These are phyloP conservation scores for Azemiops feae DNA, from an alignment of 2,113 vertebrate species.

Conservation along the genomic window DNA sequence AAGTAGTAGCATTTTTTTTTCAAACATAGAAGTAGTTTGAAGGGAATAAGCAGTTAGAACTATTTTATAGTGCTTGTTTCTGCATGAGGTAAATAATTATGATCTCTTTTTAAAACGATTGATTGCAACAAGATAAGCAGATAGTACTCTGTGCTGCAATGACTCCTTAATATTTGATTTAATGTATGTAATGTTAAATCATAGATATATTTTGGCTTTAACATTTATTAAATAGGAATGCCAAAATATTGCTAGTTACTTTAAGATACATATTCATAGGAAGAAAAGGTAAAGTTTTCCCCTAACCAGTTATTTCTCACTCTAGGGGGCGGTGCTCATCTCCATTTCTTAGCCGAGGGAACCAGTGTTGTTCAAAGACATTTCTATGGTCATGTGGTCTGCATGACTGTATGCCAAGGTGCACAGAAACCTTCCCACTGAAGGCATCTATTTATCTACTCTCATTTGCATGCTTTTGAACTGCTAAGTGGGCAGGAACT, in stretches of 20 bases:
- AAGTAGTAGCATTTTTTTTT: slow-evolving; percentile 3
- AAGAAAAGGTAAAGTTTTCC: too few species aligned
- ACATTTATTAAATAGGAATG: not conserved
- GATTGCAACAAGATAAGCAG: not conserved
- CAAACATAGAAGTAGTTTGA: not conserved
- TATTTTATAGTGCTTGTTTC: not conserved
- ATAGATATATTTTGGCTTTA: not conserved
- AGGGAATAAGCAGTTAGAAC: not conserved
- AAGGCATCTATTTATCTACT: too few species aligned
- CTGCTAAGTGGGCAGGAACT: not conserved
- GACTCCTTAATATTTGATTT: not conserved
- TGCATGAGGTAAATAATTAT: not conserved
- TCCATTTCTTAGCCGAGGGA: too few species aligned
- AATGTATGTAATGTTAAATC: not conserved
- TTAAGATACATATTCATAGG: not conserved
- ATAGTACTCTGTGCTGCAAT: not conserved
- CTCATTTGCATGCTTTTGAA: too few species aligned
- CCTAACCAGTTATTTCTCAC: too few species aligned
- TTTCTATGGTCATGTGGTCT: too few species aligned
- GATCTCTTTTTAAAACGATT: not conserved
- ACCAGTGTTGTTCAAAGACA: too few species aligned
- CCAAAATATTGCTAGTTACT: not conserved
- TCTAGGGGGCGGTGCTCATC: too few species aligned
- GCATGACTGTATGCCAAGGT: too few species aligned
- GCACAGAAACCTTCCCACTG: too few species aligned